A percentile compares a stretch with the other conserved stretches of the same genome.
Conservation (phyloP, 2,797 vertebrate species). For the Pangasius sanitwongsei region DNA sequence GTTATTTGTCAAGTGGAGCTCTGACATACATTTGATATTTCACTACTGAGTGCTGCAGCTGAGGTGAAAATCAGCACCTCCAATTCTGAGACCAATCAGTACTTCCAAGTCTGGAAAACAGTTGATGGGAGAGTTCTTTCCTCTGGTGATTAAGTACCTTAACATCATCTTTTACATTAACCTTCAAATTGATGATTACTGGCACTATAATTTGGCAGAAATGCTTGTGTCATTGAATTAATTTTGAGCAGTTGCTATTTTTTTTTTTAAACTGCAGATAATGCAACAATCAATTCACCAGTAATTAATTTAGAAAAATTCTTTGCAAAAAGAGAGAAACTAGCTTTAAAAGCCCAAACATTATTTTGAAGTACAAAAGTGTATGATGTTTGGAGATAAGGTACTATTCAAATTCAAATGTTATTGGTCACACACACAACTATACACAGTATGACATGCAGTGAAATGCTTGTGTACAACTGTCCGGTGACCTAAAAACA, state of each 20-base stretch:
- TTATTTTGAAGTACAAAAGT: not conserved
- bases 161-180: not conserved
- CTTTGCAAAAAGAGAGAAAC: not conserved
- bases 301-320: not conserved
- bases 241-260: not conserved
- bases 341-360: not conserved
- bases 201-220: not conserved
- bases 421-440: not conserved
- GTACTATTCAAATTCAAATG: not conserved
- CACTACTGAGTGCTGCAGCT: not conserved
- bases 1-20: not conserved
- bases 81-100: not conserved
- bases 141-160: not conserved
- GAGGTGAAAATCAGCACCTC: not conserved
- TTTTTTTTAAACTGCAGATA: not conserved
- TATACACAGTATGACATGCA: not conserved
- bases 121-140: not conserved
- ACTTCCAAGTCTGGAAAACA: not conserved
- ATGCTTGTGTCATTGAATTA: not conserved
- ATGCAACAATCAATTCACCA: not conserved
- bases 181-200: not conserved
- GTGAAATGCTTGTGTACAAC: not conserved
- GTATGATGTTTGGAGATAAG: not conserved
- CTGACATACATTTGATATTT: not conserved
- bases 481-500: not conserved